A percentile compares a stretch with the other conserved stretches of the same genome.
Evolutionary conservation across 2,113 vertebrate species (phyloP).

Genomic region (Nothocercus nigrocapillus): DNA sequence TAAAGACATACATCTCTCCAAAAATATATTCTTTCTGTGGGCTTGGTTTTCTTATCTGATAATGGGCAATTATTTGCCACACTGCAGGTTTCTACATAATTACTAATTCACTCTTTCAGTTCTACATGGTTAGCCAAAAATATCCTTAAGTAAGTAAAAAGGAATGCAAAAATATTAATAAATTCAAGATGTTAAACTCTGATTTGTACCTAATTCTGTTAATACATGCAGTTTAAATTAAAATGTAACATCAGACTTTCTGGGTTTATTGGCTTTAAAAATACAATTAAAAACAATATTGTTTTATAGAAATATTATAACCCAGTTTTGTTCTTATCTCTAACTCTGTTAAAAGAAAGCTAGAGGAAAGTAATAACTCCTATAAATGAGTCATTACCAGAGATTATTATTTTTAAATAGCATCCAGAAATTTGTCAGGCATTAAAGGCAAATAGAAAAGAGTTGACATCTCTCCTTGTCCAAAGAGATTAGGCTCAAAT

Average conservation of each 20-base stretch:
- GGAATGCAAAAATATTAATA: constrained; percentile 59
- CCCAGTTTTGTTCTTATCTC: background rate
- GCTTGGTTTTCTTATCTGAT: constrained; percentile 45
- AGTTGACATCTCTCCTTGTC: background rate
- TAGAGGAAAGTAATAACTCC: constrained; percentile 1
- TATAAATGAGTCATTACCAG: background rate
- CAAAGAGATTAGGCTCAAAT: background rate
- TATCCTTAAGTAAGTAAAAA: constrained; percentile 45
- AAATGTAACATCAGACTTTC: background rate
- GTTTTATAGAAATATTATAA: background rate
- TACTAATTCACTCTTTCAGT: constrained; percentile 37
- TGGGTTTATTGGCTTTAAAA: constrained; percentile 3
- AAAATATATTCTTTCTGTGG: background rate
- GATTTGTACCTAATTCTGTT: constrained; percentile 52
- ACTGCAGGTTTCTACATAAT: constrained; percentile 18
- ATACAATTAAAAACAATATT: background rate
- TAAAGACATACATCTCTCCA: background rate
- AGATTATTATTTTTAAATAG: background rate
- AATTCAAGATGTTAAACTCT: constrained; percentile 47
- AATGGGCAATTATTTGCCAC: constrained; percentile 8
- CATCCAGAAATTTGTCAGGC: background rate
- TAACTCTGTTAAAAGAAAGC: constrained; percentile 13
- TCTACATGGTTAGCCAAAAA: constrained; percentile 12
- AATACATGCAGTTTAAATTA: constrained; percentile 28
- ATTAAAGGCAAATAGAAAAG: background rate